Evolutionary conservation across 2,888 invertebrate species (phyloP), one percentile per base, ranked within the genome.

Genomic region (Clepsis dumicolana): DNA sequence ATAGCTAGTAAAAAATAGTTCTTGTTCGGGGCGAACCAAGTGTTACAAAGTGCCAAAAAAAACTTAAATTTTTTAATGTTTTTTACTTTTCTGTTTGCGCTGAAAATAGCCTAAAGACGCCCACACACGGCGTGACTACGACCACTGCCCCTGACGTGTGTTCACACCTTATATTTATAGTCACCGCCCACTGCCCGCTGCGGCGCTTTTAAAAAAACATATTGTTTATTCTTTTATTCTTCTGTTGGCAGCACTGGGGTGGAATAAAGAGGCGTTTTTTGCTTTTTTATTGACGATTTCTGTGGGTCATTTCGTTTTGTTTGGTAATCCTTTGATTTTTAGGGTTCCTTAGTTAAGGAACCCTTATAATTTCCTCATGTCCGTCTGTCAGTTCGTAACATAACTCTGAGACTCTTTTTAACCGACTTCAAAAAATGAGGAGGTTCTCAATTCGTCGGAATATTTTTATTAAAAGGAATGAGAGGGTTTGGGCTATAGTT

Each of bases 131-230:
- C 65, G 73, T 65, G 67, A 70, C 72, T 71, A 75, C 71, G 70
- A 14, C 56, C 48, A 21, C 75, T 80, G 80, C 60, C 7, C 24
- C 29, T 77, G 80, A 80, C 80, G 74, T 74, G 75, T 73, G 74
- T 71, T 71, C 68, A 67, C 74, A 73, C 76, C 79, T 77, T 72
- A 73, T 74, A 75, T 80, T 75, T 76, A 75, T 76, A 70, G 65
- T 54, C 60, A 21, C 71, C 79, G 75, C 78, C 76, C 75, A 73
- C 71, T 66, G 70, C 48, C 69, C 65, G 54, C 65, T 65, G 27
- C 62, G 54, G 44, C 16, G 25, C 32, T 32, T 56, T 29, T 32
- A 61, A 66, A 66, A 67, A 59, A 59, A 59, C 8, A 57, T 44
- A 54, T 59, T 60, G 60, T 62, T 62, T 62, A 62, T 66, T 54